phyloP scores from a whole-genome alignment of 1,140 invertebrate genomes.

The Holotrichia oblita region DNA sequence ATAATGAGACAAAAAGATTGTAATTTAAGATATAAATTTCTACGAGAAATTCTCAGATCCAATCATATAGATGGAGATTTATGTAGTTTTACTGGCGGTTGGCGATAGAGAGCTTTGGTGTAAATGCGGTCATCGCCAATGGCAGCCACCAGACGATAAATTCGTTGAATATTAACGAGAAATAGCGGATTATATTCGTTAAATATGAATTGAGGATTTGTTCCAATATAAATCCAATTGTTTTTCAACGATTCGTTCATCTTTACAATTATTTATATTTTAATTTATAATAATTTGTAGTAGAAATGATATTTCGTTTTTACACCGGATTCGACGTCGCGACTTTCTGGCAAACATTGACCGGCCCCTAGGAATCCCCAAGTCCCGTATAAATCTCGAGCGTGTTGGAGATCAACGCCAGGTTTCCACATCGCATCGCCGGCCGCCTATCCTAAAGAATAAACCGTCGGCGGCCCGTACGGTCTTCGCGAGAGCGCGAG shows the following conservation, averaged over 20 bases:
- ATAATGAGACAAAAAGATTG: conserved; percentile 2
- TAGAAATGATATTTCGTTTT: too few species aligned
- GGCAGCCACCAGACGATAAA: not conserved
- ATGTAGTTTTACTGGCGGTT: conserved; percentile 14
- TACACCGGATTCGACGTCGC: too few species aligned
- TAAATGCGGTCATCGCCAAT: not conserved
- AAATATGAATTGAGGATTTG: too few species aligned
- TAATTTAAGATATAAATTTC: conserved; percentile 14
- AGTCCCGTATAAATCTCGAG: not conserved
- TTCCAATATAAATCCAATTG: too few species aligned
- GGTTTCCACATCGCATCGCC: not conserved
- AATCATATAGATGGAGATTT: conserved; percentile 13
- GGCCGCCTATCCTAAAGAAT: not conserved
- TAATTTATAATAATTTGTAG: too few species aligned
- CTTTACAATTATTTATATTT: too few species aligned
- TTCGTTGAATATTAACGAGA: not conserved
- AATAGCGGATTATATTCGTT: conserved; percentile 4
- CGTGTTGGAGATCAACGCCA: not conserved
- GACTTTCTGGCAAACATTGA: not conserved
- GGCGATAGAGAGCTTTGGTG: too few species aligned
- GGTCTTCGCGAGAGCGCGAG: not conserved
- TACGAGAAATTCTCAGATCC: conserved; percentile 12
- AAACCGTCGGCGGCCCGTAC: not conserved
- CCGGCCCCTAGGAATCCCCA: not conserved
- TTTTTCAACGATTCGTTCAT: too few species aligned